Conservation (phyloP, 2,797 vertebrate species). For the Spinibarbus caldwelli region DNA sequence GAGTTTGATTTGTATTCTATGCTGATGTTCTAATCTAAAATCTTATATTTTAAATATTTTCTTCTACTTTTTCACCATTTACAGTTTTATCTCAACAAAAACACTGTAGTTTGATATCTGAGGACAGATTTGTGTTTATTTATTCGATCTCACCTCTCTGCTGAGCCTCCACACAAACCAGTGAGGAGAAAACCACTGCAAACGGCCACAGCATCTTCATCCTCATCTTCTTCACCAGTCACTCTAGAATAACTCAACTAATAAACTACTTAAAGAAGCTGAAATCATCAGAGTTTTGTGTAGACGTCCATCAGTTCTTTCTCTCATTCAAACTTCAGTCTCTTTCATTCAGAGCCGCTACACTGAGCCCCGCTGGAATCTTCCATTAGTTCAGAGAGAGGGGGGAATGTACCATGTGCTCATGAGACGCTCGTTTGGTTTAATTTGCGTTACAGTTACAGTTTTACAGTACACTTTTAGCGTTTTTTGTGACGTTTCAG, state of each 20-base stretch:
- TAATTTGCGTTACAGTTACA: neutral
- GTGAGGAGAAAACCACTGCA: neutral
- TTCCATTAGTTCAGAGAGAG: neutral
- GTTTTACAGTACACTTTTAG: neutral
- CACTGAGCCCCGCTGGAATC: neutral
- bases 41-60: neutral
- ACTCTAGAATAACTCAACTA: neutral
- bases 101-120: neutral
- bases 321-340: constrained; percentile 44
- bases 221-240: neutral
- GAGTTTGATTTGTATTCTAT: neutral
- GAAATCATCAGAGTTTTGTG: neutral
- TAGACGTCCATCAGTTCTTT: neutral
- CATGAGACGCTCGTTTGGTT: neutral
- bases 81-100: neutral
- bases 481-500: neutral
- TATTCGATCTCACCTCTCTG: constrained; percentile 78
- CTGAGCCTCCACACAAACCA: constrained; percentile 69
- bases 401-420: constrained; percentile 61
- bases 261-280: no score
- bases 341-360: constrained; percentile 55
- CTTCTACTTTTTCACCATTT: neutral
- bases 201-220: constrained; percentile 9
- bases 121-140: neutral
- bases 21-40: neutral